A percentile compares a stretch with the other conserved stretches of the same genome.
phyloP scores from a whole-genome alignment of 2,888 invertebrate genomes.

The Mesochorus sp. region DNA sequence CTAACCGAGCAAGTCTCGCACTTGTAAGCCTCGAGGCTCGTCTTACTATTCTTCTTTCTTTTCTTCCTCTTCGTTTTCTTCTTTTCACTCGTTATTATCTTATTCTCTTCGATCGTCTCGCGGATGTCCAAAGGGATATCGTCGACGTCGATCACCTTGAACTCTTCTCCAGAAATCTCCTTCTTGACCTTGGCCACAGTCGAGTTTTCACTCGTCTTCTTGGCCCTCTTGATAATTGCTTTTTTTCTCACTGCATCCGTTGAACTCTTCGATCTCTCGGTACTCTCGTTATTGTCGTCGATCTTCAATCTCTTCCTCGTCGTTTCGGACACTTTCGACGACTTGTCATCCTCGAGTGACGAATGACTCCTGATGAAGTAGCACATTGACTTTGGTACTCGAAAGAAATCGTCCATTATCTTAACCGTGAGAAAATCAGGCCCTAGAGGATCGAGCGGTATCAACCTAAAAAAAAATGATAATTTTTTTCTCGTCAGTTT shows the following conservation, averaged over 20 bases:
- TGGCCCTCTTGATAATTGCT: not conserved
- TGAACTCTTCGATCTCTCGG: not conserved
- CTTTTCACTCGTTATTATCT: not conserved
- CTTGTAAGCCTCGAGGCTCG: not conserved
- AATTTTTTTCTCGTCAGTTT: too few relatives aligned
- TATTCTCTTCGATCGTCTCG: not conserved
- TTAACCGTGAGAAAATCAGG: constrained; percentile 60
- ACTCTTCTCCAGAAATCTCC: not conserved
- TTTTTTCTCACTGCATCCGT: not conserved
- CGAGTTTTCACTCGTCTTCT: not conserved
- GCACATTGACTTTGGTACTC: constrained; percentile 59
- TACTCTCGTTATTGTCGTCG: too few relatives aligned
- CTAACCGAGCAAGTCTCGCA: constrained; percentile 53
- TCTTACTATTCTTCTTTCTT: not conserved
- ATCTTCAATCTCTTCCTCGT: not conserved
- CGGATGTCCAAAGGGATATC: constrained; percentile 36
- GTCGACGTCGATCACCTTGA: constrained; percentile 11
- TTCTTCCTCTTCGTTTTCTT: not conserved
- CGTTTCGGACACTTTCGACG: not conserved
- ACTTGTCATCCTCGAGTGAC: not conserved
- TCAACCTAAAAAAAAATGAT: constrained; percentile 62
- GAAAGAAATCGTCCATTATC: constrained; percentile 61
- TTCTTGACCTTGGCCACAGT: not conserved
- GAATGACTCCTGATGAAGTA: constrained; percentile 54
- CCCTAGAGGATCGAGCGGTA: constrained; percentile 55